Evolutionary conservation across 1,140 invertebrate genomes (phyloP).

Genomic region (Drosophila kikkawai): DNA sequence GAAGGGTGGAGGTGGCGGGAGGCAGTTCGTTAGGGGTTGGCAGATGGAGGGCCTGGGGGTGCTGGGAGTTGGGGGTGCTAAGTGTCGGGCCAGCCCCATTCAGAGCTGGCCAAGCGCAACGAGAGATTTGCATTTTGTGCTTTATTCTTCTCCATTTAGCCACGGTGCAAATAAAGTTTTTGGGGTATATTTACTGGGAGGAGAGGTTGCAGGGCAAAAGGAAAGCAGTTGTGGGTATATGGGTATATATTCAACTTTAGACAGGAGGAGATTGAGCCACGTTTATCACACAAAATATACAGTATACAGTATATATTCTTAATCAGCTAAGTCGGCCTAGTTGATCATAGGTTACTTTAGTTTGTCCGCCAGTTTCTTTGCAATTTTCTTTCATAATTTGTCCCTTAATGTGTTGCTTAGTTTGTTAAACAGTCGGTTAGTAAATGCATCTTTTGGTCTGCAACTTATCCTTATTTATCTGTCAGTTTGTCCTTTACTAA

Average conservation of each 20-base stretch:
- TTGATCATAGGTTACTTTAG: neutral
- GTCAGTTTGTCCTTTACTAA: neutral
- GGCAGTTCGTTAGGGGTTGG: conserved; percentile 4
- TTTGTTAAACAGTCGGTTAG: neutral
- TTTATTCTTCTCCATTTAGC: conserved; percentile 54
- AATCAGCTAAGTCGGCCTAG: too few relatives aligned
- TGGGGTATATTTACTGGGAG: neutral
- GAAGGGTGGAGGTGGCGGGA: neutral
- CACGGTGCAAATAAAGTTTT: neutral
- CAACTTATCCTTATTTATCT: neutral
- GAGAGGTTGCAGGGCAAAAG: neutral
- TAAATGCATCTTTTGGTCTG: neutral
- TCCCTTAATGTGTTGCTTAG: neutral
- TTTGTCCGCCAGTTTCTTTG: neutral
- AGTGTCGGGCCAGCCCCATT: conserved; percentile 55
- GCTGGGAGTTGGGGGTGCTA: conserved; percentile 24
- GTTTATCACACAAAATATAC: neutral
- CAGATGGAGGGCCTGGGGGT: neutral
- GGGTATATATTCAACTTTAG: neutral
- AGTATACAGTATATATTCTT: neutral
- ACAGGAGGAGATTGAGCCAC: neutral
- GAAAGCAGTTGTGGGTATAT: too few relatives aligned
- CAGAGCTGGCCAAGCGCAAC: conserved; percentile 62
- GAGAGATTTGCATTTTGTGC: conserved; percentile 76
- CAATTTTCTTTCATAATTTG: neutral